A percentile compares a stretch with the other conserved stretches of the same genome.
phyloP scores from a whole-genome alignment of 2,797 vertebrate genomes.

The Poecilia picta region DNA sequence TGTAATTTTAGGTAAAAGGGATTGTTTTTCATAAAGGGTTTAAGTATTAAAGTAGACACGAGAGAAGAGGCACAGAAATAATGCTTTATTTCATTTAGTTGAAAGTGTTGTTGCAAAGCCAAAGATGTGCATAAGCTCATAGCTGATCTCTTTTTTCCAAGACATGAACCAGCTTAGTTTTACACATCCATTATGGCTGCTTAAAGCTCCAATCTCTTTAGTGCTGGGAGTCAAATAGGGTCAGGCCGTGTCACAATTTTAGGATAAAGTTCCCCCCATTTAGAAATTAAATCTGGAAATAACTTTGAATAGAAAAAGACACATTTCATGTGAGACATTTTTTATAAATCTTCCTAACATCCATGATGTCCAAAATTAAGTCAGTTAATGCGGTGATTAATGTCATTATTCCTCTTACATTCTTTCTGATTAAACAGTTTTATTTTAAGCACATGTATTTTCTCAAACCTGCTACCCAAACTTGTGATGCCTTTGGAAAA shows the following conservation, averaged over 20 bases:
- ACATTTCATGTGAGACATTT: not conserved
- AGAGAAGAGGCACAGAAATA: conserved; percentile 3
- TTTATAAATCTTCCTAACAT: not conserved
- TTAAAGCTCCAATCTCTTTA: conserved; percentile 63
- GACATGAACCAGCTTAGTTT: conserved; percentile 63
- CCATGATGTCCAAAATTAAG: not conserved
- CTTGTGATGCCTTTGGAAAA: not conserved
- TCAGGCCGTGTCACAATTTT: conserved; percentile 15
- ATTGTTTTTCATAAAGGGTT: not conserved
- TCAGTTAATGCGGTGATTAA: not conserved
- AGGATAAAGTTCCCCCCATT: conserved; percentile 57
- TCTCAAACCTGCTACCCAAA: not conserved
- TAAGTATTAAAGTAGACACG: conserved; percentile 4
- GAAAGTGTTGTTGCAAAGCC: conserved; percentile 33
- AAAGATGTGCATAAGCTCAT: conserved; percentile 37
- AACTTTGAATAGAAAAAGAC: conserved; percentile 21
- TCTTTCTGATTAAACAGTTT: not conserved
- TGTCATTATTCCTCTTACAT: not conserved
- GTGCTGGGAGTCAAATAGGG: conserved; percentile 34
- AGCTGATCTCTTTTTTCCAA: conserved; percentile 60
- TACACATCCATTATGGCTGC: conserved; percentile 52
- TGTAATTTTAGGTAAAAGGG: not conserved
- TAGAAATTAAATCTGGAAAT: conserved; percentile 45
- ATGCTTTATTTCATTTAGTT: conserved; percentile 22
- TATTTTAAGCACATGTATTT: not conserved